Conservation (phyloP, 1,140 invertebrate species). For the Aphelinus atriplicis region DNA sequence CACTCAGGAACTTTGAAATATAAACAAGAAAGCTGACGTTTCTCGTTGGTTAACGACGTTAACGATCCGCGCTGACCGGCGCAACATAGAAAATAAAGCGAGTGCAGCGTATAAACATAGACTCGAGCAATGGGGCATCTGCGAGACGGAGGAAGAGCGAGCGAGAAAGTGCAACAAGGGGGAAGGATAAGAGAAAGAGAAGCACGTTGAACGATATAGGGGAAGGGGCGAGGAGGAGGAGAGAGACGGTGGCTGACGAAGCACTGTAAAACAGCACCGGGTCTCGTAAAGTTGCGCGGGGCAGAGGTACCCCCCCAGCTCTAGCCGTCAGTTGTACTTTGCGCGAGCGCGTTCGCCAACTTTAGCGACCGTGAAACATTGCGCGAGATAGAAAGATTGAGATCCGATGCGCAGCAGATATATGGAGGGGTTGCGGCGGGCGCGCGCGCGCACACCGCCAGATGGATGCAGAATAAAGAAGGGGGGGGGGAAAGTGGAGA, state of each 20-base stretch:
- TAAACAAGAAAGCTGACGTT: slow-evolving; percentile 15
- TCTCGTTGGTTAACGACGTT: slow-evolving; percentile 9
- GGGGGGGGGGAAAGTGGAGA: not conserved
- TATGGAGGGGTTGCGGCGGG: too few species aligned
- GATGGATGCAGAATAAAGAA: not conserved
- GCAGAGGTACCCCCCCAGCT: too few species aligned
- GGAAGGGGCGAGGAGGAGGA: too few species aligned
- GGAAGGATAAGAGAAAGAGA: not conserved
- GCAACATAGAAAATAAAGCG: not conserved
- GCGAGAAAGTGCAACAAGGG: not conserved
- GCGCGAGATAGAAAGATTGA: not conserved
- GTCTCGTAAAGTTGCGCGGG: slow-evolving; percentile 4
- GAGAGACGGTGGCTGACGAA: slow-evolving; percentile 7
- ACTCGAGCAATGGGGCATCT: not conserved
- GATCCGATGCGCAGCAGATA: not conserved
- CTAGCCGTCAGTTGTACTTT: slow-evolving; percentile 15
- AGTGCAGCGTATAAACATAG: not conserved
- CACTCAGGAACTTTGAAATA: slow-evolving; percentile 3
- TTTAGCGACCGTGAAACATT: slow-evolving; percentile 11
- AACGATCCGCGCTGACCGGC: not conserved
- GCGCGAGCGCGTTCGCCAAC: not conserved
- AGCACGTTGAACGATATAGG: not conserved
- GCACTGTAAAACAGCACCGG: slow-evolving; percentile 12
- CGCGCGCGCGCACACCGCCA: not conserved
- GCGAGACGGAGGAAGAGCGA: not conserved